Percentiles rank a stretch among this genome's conserved stretches.
phyloP scores from a whole-genome alignment of 1,140 invertebrate species.

The Diorhabda sublineata region DNA sequence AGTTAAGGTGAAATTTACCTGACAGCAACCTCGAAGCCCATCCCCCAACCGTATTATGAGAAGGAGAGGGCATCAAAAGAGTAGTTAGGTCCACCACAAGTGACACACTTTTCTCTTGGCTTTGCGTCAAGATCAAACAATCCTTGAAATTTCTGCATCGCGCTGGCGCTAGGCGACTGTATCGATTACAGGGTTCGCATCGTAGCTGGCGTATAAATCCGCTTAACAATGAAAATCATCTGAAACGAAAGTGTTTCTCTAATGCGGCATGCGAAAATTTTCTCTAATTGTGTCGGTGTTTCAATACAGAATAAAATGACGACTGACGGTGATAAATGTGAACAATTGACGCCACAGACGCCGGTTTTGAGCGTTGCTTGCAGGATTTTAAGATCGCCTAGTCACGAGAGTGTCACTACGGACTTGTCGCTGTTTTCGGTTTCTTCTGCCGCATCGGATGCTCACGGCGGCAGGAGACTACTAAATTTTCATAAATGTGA shows the following conservation, averaged over 20 bases:
- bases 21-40: background rate
- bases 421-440: conserved; percentile 76
- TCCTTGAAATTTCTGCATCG: conserved; percentile 11
- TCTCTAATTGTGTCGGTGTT: background rate
- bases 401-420: conserved; percentile 77
- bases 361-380: conserved; percentile 52
- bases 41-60: background rate
- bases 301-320: conserved; percentile 2
- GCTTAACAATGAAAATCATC: conserved; percentile 1
- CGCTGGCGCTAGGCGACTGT: conserved; percentile 7
- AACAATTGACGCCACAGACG: conserved; percentile 47
- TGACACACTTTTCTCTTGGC: conserved; percentile 16
- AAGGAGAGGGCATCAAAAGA: background rate
- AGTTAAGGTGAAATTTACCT: background rate
- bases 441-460: conserved; percentile 67
- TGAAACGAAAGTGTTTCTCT: conserved; percentile 6
- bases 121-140: conserved; percentile 11
- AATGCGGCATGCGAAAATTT: background rate
- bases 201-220: background rate
- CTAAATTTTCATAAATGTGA: conserved; percentile 56
- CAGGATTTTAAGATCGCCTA: conserved; percentile 71
- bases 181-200: conserved; percentile 10
- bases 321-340: conserved; percentile 29
- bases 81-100: background rate
- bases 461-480: conserved; percentile 52